Evolutionary conservation across 2,888 invertebrate genomes (phyloP).

Genomic region (Synergus japonicus): DNA sequence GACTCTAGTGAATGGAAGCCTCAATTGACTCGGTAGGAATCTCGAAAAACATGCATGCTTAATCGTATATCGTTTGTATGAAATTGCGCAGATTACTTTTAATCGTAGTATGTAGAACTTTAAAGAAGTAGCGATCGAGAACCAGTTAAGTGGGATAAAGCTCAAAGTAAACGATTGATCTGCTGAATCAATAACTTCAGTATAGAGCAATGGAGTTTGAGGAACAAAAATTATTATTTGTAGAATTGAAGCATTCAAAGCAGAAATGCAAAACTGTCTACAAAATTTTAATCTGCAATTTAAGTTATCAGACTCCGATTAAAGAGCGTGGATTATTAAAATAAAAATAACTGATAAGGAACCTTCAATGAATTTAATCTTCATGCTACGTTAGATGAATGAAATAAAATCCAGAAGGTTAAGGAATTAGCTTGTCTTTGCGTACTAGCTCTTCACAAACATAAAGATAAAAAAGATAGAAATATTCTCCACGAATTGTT

Average conservation of each 20-base stretch:
- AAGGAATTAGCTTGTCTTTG: neutral
- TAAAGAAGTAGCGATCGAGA: constrained; percentile 17
- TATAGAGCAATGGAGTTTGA: constrained; percentile 11
- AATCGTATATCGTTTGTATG: constrained; percentile 28
- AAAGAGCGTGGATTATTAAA: neutral
- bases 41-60: constrained; percentile 25
- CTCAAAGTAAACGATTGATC: constrained; percentile 30
- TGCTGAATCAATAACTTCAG: constrained; percentile 4
- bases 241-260: neutral
- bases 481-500: neutral
- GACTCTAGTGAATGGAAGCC: constrained; percentile 12
- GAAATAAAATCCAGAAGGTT: neutral
- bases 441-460: neutral
- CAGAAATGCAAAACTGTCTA: too few species aligned
- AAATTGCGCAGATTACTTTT: constrained; percentile 34
- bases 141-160: constrained; percentile 18
- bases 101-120: constrained; percentile 11
- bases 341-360: neutral
- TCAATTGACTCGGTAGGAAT: constrained; percentile 23
- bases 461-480: neutral
- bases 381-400: neutral
- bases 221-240: neutral
- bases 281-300: neutral
- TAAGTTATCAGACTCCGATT: neutral
- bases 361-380: neutral